Conservation (phyloP, 2,113 vertebrate genomes). For the Actenoides hombroni region DNA sequence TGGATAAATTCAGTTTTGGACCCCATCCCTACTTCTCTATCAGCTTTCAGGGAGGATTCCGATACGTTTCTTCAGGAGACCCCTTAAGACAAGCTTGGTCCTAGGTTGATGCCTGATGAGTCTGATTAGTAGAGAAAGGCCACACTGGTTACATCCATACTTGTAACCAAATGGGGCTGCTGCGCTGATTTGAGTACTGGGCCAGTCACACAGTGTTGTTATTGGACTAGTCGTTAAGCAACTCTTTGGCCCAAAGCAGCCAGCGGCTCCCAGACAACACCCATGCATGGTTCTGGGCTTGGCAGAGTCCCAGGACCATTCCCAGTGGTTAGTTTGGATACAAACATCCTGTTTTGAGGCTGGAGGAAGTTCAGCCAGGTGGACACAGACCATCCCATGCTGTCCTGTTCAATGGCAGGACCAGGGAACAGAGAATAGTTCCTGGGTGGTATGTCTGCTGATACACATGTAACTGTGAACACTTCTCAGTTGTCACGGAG, state of each 20-base stretch:
- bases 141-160: not conserved
- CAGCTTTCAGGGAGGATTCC: not conserved
- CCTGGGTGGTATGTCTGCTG: not conserved
- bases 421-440: not conserved
- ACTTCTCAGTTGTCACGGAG: not conserved
- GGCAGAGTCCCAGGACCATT: not conserved
- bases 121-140: not conserved
- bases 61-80: not conserved
- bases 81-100: not conserved
- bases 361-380: not conserved
- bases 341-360: not conserved
- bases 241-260: not conserved
- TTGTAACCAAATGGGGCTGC: not conserved
- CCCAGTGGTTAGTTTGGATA: not conserved
- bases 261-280: not conserved
- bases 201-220: not conserved
- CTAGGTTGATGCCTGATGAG: not conserved
- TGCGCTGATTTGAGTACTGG: not conserved
- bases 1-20: not conserved
- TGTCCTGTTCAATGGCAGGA: not conserved
- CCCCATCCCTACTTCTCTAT: not conserved
- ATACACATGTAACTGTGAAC: accelerated
- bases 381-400: not conserved
- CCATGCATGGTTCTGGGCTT: not conserved
- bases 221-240: not conserved